A percentile compares a stretch with the other conserved stretches of the same genome.
These are phyloP conservation scores for Suncus etruscus DNA, from an alignment of 2,113 vertebrate species.

Conservation along the genomic window DNA sequence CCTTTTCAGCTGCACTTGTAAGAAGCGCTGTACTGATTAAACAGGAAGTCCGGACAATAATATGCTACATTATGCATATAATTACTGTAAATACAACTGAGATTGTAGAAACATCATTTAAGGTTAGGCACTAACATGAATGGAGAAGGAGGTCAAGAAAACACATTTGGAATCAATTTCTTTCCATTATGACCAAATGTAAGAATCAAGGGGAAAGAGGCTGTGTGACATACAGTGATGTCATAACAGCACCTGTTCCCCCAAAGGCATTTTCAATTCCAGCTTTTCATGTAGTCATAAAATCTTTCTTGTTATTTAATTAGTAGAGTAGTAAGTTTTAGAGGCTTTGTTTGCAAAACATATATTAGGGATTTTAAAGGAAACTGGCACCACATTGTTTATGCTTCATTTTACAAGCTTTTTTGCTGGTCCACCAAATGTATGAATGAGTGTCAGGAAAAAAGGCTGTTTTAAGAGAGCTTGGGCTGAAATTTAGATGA, in stretches of 20 bases:
- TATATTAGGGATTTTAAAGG: conserved; percentile 82
- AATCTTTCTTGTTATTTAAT: conserved; percentile 71
- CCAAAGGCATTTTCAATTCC: conserved; percentile 69
- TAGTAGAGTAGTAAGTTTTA: conserved; percentile 73
- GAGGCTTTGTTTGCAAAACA: conserved; percentile 75
- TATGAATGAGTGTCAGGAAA: conserved; percentile 69
- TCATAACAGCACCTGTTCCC: conserved; percentile 63
- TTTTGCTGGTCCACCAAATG: conserved; percentile 58
- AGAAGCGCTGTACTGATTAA: conserved; percentile 90
- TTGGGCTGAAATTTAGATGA: conserved; percentile 50
- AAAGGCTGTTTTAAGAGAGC: conserved; percentile 46
- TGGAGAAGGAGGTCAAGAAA: conserved; percentile 86
- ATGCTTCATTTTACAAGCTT: conserved; percentile 72
- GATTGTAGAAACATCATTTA: conserved; percentile 89
- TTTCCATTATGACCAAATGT: conserved; percentile 82
- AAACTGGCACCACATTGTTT: conserved; percentile 77
- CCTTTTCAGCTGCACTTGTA: conserved; percentile 92
- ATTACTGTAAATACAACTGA: conserved; percentile 91
- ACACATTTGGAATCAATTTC: conserved; percentile 89
- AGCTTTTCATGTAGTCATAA: conserved; percentile 11
- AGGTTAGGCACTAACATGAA: conserved; percentile 88
- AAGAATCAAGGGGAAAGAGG: conserved; percentile 66
- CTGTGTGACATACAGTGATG: conserved; percentile 72
- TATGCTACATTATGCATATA: conserved; percentile 92
- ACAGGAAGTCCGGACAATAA: conserved; percentile 91